phyloP scores from a whole-genome alignment of 2,888 invertebrate genomes.

The Timandra comae region DNA sequence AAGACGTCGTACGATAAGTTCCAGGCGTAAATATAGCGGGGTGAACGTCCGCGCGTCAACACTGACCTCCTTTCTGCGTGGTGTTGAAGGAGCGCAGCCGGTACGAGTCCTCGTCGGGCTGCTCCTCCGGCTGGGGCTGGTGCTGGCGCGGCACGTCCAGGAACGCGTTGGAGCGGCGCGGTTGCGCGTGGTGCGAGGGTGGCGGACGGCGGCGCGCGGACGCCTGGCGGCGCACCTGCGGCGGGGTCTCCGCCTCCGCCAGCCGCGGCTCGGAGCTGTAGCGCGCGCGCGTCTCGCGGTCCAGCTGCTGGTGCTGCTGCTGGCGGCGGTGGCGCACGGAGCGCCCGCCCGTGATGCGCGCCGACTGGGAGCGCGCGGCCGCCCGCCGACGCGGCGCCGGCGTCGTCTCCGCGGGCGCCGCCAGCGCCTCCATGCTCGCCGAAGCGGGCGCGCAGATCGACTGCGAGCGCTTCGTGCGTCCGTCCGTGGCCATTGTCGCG shows the following conservation, averaged over 20 bases:
- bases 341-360: constrained; percentile 81
- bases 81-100: constrained; percentile 94
- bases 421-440: constrained; percentile 81
- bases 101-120: constrained; percentile 91
- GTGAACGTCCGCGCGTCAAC: constrained; percentile 60
- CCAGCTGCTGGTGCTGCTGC: constrained; percentile 65
- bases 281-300: constrained; percentile 73
- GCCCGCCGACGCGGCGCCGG: constrained; percentile 79
- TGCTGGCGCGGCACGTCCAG: constrained; percentile 79
- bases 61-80: constrained; percentile 90
- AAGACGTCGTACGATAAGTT: constrained; percentile 41
- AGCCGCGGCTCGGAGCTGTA: constrained; percentile 82
- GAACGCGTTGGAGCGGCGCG: constrained; percentile 83
- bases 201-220: constrained; percentile 77
- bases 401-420: constrained; percentile 72
- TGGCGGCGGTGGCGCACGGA: constrained; percentile 69
- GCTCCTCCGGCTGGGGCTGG: constrained; percentile 66
- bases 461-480: constrained; percentile 83
- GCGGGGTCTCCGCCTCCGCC: constrained; percentile 81
- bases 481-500: constrained; percentile 79
- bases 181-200: constrained; percentile 59
- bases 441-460: constrained; percentile 85
- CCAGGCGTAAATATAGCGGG: constrained; percentile 53
- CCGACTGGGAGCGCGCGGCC: constrained; percentile 86
- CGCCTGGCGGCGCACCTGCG: constrained; percentile 79